Evolutionary conservation across 2,797 vertebrate species (phyloP), one percentile per base, ranked within the genome.

Genomic region (Carduelis carduelis): DNA sequence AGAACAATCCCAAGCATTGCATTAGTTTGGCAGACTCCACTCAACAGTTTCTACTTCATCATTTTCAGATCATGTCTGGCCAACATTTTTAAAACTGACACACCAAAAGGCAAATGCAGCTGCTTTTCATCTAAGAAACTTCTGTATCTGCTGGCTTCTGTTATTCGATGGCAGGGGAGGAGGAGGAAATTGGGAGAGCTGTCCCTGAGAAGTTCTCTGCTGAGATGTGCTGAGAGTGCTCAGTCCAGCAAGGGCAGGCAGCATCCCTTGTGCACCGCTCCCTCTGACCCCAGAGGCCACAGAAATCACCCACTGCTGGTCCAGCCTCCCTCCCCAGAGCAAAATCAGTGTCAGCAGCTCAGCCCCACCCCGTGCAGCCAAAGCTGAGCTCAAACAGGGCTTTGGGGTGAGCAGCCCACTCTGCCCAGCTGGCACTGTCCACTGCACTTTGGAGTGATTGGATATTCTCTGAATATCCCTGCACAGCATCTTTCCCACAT

Each of bases 381-480:
- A 14, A 57, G 8, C 12, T 18, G 30, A 11, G 46, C 8, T 28
- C 28, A 44, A 30, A 11, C 26, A 37, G 9, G n/a, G 32, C 57
- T 34, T 8, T 12, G 11, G 6, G 77, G 28, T 8, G 39, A 13
- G 12, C 13, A 63, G 39, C 8, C 26, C 24, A 5, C 4, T 27
- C 41, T 68, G 18, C 44, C 52, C 39, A 84, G 44, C 30, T 20
- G 23, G 30, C 26, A 12, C 26, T 11, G 30, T 0, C 8, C 46
- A 12, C 37, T 9, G 23, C 4, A 4, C 4, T 22, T 2, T 8
- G 32, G 3, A 10, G 18, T 1, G 60, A 6, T 0, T 30, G 44
- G 32, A 8, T 12, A 4, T 23, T 4, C 30, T 7, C 76, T 34
- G 53, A 37, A 22, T 7, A 30, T 10, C 19, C n/a, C 27, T 88